phyloP scores from a whole-genome alignment of 2,113 vertebrate species.

The Bagarius yarrelli region DNA sequence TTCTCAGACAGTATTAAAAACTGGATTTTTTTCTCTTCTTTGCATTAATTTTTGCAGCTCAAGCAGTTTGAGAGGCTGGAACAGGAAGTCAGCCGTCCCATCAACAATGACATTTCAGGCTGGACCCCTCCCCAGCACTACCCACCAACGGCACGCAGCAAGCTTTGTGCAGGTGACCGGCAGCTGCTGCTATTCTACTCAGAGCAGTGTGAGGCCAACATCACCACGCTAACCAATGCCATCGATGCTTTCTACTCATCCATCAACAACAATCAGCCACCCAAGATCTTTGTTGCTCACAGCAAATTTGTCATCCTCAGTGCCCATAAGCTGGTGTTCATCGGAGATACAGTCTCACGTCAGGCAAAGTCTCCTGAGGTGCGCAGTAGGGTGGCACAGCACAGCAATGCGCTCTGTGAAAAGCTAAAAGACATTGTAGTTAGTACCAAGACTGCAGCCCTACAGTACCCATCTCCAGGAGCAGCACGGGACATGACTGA shows the following conservation, averaged over 20 bases:
- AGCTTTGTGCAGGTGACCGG: slow-evolving; percentile 78
- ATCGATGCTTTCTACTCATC: slow-evolving; percentile 90
- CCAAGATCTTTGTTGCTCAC: slow-evolving; percentile 96
- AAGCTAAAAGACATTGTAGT: slow-evolving; percentile 94
- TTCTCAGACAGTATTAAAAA: not conserved
- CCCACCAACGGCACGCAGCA: slow-evolving; percentile 59
- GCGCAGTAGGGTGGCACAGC: slow-evolving; percentile 85
- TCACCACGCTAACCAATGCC: slow-evolving; percentile 88
- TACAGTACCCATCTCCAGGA: slow-evolving; percentile 85
- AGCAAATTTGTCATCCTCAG: slow-evolving; percentile 98
- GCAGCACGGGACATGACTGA: slow-evolving; percentile 92
- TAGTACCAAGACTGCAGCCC: slow-evolving; percentile 88
- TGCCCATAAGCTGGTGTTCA: slow-evolving; percentile 96
- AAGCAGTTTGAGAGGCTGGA: slow-evolving; percentile 96
- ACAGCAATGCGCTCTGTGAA: slow-evolving; percentile 92
- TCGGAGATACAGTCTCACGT: slow-evolving; percentile 91
- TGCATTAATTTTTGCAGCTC: slow-evolving; percentile 68
- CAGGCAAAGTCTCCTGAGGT: slow-evolving; percentile 89
- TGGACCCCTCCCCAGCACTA: slow-evolving; percentile 83
- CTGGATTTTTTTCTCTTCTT: not conserved
- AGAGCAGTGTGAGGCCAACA: slow-evolving; percentile 92
- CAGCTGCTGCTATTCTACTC: slow-evolving; percentile 96
- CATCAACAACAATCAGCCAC: slow-evolving; percentile 89
- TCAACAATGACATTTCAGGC: slow-evolving; percentile 89
- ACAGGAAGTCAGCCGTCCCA: slow-evolving; percentile 89